These are phyloP conservation scores for Ormyrus thymus DNA, from an alignment of 2,888 invertebrate species.

Conservation along the genomic window DNA sequence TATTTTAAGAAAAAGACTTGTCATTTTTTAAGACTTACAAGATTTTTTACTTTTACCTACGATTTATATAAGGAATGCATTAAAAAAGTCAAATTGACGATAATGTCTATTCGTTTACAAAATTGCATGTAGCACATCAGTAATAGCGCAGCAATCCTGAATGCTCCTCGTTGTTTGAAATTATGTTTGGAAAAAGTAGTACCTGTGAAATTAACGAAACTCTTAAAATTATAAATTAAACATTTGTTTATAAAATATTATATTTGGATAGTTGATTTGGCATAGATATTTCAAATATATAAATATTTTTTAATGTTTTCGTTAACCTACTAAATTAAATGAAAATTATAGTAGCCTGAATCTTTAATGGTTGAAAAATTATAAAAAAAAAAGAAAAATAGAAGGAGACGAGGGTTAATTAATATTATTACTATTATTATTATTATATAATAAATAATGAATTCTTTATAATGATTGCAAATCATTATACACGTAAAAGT, in stretches of 20 bases:
- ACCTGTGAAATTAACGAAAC: conserved; percentile 50
- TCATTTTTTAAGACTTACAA: not conserved
- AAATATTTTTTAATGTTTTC: conserved; percentile 52
- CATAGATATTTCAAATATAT: conserved; percentile 49
- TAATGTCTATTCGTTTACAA: conserved; percentile 10
- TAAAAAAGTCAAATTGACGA: conserved; percentile 15
- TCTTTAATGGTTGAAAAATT: conserved; percentile 35
- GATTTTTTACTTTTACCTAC: conserved; percentile 1
- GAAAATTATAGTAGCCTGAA: conserved; percentile 39
- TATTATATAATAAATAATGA: conserved; percentile 55
- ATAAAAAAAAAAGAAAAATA: conserved; percentile 34
- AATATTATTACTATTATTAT: conserved; percentile 56
- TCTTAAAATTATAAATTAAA: conserved; percentile 35
- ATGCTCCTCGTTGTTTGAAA: conserved; percentile 46
- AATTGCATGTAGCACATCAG: conserved; percentile 35
- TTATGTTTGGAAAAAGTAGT: conserved; percentile 42
- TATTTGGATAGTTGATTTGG: conserved; percentile 52
- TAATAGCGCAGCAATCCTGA: conserved; percentile 24
- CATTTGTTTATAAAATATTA: conserved; percentile 45
- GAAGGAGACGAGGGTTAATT: conserved; percentile 51
- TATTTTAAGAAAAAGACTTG: conserved; percentile 26
- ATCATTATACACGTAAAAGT: conserved; percentile 56
- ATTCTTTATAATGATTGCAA: conserved; percentile 57
- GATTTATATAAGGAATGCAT: conserved; percentile 10
- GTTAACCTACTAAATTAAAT: conserved; percentile 45